Percentiles rank a stretch among this genome's conserved stretches.
phyloP scores from a whole-genome alignment of 2,797 vertebrate species.

The Pyrocephalus nanus region DNA sequence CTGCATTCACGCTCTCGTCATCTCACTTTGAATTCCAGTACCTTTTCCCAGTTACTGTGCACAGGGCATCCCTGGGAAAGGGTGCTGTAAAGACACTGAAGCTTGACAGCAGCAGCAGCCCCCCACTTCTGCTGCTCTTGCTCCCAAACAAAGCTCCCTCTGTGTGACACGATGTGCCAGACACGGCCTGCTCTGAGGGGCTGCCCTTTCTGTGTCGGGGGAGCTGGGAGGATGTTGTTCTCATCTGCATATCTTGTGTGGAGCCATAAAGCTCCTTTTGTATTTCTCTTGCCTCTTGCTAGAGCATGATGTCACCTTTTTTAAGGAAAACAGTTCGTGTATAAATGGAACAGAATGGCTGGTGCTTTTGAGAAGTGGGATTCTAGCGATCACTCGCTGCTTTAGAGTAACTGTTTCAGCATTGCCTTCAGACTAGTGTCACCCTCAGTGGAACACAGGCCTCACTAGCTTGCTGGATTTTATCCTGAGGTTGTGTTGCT shows the following conservation, averaged over 20 bases:
- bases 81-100: background rate
- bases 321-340: constrained; percentile 2
- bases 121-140: background rate
- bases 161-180: constrained; percentile 48
- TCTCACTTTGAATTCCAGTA: background rate
- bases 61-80: background rate
- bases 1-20: background rate
- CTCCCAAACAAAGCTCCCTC: constrained; percentile 46
- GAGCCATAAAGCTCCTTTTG: constrained; percentile 58
- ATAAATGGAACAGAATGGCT: background rate
- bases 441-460: background rate
- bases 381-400: background rate
- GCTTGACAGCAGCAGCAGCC: background rate
- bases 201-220: constrained; percentile 22
- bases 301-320: constrained; percentile 51
- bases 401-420: background rate
- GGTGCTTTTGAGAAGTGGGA: background rate
- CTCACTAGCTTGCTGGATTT: background rate
- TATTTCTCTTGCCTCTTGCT: constrained; percentile 21
- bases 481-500: background rate
- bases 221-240: constrained; percentile 22
- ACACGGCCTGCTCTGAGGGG: constrained; percentile 34
- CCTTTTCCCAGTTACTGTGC: background rate
- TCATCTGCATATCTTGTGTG: constrained; percentile 32
- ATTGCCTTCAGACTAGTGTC: background rate